Conservation (phyloP, 2,888 invertebrate genomes). For the Heteromurus nitidus region DNA sequence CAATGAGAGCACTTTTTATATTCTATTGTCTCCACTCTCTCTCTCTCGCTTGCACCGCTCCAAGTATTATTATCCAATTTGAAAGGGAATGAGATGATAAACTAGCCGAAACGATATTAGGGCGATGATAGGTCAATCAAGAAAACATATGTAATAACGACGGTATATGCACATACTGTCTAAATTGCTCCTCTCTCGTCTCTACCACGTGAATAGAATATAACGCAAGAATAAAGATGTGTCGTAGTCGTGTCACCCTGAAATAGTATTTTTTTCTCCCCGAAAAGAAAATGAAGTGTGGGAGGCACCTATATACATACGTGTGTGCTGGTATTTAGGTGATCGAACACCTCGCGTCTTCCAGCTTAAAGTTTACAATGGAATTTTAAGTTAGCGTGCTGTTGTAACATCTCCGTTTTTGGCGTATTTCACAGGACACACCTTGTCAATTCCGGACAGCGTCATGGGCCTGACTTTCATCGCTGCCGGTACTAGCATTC, state of each 20-base stretch:
- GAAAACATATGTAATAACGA: too few species aligned
- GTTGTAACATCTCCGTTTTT: background rate
- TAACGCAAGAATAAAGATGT: too few species aligned
- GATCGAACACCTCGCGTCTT: too few species aligned
- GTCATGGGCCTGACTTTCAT: constrained; percentile 97
- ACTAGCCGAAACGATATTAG: background rate
- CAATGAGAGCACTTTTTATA: background rate
- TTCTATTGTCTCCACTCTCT: background rate
- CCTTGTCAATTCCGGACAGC: constrained; percentile 92
- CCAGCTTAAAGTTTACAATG: constrained; percentile 5
- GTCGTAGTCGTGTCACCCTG: too few species aligned
- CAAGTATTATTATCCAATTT: constrained; percentile 40
- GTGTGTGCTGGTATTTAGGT: too few species aligned
- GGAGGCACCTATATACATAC: too few species aligned
- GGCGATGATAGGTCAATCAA: constrained; percentile 31
- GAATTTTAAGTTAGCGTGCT: background rate
- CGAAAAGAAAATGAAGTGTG: too few species aligned
- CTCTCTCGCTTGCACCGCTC: background rate
- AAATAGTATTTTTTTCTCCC: too few species aligned
- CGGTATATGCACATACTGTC: too few species aligned
- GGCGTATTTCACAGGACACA: constrained; percentile 81
- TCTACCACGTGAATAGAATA: too few species aligned
- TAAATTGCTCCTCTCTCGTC: too few species aligned
- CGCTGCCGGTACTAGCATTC: constrained; percentile 93
- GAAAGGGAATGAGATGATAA: constrained; percentile 35